Conservation (phyloP, 2,797 vertebrate species). For the Paramormyrops hopkinsi region DNA sequence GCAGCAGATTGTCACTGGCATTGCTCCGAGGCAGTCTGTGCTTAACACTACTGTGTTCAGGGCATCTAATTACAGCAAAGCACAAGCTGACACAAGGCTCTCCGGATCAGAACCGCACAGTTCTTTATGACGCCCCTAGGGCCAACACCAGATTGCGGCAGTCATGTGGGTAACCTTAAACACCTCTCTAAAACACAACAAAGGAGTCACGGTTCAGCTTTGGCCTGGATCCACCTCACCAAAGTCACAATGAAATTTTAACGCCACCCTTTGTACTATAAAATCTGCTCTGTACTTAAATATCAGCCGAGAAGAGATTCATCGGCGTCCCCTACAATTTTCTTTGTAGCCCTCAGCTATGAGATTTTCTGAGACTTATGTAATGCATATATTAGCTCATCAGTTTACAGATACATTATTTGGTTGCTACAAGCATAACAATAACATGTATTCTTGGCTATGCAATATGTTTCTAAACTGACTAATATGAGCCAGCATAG, state of each 20-base stretch:
- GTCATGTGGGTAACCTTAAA: neutral
- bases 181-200: neutral
- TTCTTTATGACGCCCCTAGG: neutral
- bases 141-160: neutral
- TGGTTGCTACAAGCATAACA: neutral
- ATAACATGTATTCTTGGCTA: neutral
- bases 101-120: neutral
- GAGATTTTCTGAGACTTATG: neutral
- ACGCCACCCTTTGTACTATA: neutral
- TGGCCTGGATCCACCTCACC: neutral
- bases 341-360: neutral
- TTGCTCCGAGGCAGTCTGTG: neutral
- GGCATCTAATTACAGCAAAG: neutral
- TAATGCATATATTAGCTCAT: neutral
- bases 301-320: neutral
- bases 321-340: neutral
- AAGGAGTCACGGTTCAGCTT: neutral
- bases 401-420: neutral
- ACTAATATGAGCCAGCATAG: neutral
- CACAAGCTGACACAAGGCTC: neutral
- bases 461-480: neutral
- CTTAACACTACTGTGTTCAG: neutral
- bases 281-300: neutral
- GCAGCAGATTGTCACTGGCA: neutral
- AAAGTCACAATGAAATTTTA: neutral